A percentile compares a stretch with the other conserved stretches of the same genome.
These are phyloP conservation scores for Montipora capricornis DNA, from an alignment of 64 coral and sea anemone species.

Conservation along the genomic window DNA sequence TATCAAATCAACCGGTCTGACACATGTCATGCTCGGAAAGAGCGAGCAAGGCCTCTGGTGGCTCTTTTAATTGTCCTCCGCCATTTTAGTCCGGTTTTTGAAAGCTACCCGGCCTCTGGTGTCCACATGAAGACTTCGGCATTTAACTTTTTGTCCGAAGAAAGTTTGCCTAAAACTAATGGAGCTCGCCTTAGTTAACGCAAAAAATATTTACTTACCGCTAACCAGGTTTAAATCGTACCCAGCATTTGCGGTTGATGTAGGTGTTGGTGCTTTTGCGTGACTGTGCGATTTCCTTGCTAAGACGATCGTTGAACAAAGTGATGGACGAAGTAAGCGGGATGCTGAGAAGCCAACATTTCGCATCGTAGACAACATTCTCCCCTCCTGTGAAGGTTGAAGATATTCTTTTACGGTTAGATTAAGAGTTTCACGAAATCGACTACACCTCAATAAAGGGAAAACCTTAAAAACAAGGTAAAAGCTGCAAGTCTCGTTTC, in stretches of 20 bases:
- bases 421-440: background rate
- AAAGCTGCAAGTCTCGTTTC: background rate
- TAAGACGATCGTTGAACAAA: slow-evolving; percentile 6
- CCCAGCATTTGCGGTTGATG: background rate
- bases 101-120: no score
- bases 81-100: no score
- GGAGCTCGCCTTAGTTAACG: background rate
- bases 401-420: background rate
- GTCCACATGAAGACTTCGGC: background rate
- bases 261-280: slow-evolving; percentile 10
- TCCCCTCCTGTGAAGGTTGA: background rate
- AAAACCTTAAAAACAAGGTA: background rate
- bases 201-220: slow-evolving; percentile 15
- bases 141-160: background rate
- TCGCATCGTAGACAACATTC: slow-evolving; percentile 32
- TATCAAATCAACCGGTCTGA: no score
- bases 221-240: slow-evolving; percentile 36
- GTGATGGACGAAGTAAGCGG: background rate
- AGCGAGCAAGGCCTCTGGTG: no score
- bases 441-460: background rate
- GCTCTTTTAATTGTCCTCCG: no score
- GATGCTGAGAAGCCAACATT: background rate
- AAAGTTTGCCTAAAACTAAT: background rate
- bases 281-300: slow-evolving; percentile 15
- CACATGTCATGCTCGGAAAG: no score